phyloP scores from a whole-genome alignment of 2,113 vertebrate genomes.

The Mesocricetus auratus region DNA sequence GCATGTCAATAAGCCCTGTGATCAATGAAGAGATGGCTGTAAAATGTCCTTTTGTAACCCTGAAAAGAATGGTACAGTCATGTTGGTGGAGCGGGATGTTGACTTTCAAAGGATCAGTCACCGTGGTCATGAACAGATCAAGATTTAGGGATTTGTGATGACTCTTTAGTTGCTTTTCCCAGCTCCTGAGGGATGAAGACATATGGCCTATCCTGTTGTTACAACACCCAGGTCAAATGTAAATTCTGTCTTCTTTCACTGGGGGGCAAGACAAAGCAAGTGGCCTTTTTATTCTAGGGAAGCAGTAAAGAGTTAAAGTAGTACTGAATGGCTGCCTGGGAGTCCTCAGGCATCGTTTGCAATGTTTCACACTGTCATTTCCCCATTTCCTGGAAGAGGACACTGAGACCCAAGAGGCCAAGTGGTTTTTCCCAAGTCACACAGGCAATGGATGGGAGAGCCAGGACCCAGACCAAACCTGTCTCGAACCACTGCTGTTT shows the following conservation, averaged over 20 bases:
- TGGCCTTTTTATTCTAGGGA: not conserved
- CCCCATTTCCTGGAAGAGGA: not conserved
- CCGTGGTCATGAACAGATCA: not conserved
- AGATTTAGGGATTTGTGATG: conserved; percentile 51
- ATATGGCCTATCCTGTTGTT: conserved; percentile 35
- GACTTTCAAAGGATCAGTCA: conserved; percentile 22
- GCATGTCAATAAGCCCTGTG: not conserved
- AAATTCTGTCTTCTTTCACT: not conserved
- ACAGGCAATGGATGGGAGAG: not conserved
- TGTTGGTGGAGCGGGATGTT: not conserved
- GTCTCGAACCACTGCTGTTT: not conserved
- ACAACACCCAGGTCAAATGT: not conserved
- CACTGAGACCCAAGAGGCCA: not conserved
- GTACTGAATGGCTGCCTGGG: not conserved
- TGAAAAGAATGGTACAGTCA: not conserved
- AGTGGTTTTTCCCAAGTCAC: not conserved
- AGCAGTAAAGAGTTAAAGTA: not conserved
- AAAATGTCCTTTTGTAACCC: conserved; percentile 22
- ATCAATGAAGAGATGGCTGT: not conserved
- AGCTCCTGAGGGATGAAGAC: conserved; percentile 5
- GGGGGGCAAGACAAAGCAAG: not conserved
- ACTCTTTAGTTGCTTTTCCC: conserved; percentile 3
- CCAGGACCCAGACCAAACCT: not conserved
- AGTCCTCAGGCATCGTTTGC: not conserved
- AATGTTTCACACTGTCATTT: not conserved